Evolutionary conservation across 2,797 vertebrate species (phyloP).

Genomic region (Ctenopoma multispine): DNA sequence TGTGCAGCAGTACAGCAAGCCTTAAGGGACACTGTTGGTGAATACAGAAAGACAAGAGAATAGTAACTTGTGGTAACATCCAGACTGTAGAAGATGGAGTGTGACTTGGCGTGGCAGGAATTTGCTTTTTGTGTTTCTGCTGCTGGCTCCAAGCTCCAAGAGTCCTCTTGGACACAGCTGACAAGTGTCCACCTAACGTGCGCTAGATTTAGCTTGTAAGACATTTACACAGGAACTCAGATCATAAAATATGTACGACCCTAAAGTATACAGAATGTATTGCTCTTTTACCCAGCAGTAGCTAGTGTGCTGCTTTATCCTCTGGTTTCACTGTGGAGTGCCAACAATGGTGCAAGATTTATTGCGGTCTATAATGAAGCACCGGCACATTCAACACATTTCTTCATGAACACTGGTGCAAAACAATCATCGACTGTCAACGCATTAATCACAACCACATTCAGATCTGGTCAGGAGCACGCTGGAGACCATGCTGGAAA

Average conservation of each 20-base stretch:
- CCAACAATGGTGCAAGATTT: conserved; percentile 43
- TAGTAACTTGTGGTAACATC: no score
- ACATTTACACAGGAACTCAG: not conserved
- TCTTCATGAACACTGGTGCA: conserved; percentile 33
- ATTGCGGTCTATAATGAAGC: conserved; percentile 39
- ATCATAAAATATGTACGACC: not conserved
- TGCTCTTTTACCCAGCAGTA: conserved; percentile 1
- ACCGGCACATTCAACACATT: conserved; percentile 27
- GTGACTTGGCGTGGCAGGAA: not conserved
- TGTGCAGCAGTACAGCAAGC: conserved; percentile 2
- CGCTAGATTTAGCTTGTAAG: not conserved
- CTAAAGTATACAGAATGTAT: not conserved
- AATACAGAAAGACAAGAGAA: not conserved
- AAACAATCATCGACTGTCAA: conserved; percentile 46
- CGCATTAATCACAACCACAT: conserved; percentile 36
- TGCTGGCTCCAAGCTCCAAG: not conserved
- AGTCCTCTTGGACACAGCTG: no score
- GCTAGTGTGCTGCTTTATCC: not conserved
- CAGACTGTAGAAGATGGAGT: not conserved
- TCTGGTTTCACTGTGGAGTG: conserved; percentile 12
- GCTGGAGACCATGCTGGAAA: conserved; percentile 22
- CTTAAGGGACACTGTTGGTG: conserved; percentile 1
- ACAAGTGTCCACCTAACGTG: not conserved
- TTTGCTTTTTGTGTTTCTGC: not conserved
- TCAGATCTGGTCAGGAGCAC: conserved; percentile 41